Conservation (phyloP, 2,888 invertebrate genomes). For the Drosophila macrospina region DNA sequence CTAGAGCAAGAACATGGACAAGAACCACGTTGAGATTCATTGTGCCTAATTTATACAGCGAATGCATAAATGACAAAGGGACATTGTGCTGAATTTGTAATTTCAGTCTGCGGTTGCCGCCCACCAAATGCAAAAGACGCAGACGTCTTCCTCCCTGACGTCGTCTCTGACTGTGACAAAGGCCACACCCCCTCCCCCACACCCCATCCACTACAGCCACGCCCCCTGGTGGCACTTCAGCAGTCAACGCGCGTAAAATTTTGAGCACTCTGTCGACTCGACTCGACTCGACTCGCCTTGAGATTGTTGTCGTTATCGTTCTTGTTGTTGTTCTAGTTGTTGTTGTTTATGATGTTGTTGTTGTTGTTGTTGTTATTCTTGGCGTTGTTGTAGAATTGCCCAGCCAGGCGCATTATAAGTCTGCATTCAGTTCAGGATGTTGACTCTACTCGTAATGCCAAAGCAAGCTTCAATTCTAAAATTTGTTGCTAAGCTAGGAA, state of each 20-base stretch:
- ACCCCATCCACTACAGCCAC: neutral
- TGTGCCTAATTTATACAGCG: conserved; percentile 82
- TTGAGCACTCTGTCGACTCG: conserved; percentile 57
- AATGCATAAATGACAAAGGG: conserved; percentile 82
- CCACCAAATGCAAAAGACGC: conserved; percentile 70
- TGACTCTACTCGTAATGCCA: conserved; percentile 26
- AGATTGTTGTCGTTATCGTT: conserved; percentile 17
- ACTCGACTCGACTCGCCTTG: conserved; percentile 35
- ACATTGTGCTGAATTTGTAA: conserved; percentile 82
- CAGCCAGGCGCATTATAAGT: conserved; percentile 48
- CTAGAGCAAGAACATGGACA: neutral
- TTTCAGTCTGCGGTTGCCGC: conserved; percentile 52
- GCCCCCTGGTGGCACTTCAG: conserved; percentile 51
- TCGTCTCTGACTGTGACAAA: conserved; percentile 68
- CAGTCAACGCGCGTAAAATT: conserved; percentile 78
- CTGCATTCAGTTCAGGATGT: conserved; percentile 25
- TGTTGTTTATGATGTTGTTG: conserved; percentile 15
- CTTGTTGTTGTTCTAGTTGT: conserved; percentile 10
- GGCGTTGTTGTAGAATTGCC: conserved; percentile 44
- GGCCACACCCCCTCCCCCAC: conserved; percentile 42
- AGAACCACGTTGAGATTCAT: conserved; percentile 67
- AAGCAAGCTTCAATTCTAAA: conserved; percentile 3
- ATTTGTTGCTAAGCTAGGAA: neutral
- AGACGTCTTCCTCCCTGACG: conserved; percentile 31
- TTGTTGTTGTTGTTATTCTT: conserved; percentile 11